Evolutionary conservation across 2,888 invertebrate genomes (phyloP).

Genomic region (Limenitis camilla): DNA sequence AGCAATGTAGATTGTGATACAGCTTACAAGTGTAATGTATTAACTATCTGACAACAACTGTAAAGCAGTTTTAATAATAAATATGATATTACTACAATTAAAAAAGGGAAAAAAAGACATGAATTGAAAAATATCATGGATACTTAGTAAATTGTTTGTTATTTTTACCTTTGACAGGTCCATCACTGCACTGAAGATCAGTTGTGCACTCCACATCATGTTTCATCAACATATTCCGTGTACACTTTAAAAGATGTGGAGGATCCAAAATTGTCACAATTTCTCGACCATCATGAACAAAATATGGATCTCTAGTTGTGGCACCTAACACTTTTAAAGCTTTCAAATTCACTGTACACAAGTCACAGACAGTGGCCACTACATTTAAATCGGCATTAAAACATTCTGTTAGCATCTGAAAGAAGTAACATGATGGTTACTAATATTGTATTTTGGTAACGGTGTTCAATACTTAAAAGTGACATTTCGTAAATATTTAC

Average conservation of each 20-base stretch:
- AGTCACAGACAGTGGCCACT: conserved; percentile 1
- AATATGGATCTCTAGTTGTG: neutral
- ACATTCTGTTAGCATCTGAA: conserved; percentile 3
- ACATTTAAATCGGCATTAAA: conserved; percentile 1
- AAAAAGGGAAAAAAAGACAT: too few relatives aligned
- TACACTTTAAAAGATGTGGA: conserved; percentile 18
- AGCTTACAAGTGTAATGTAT: too few relatives aligned
- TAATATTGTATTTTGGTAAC: neutral
- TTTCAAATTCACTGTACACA: conserved; percentile 2
- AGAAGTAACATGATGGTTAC: neutral
- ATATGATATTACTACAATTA: too few relatives aligned
- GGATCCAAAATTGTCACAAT: conserved; percentile 18
- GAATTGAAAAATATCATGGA: too few relatives aligned
- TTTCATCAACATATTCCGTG: conserved; percentile 16
- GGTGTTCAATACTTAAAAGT: neutral
- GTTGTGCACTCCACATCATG: conserved; percentile 17
- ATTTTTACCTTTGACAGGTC: too few relatives aligned
- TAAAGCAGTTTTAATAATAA: too few relatives aligned
- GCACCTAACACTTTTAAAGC: conserved; percentile 3
- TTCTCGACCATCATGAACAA: neutral
- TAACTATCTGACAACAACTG: too few relatives aligned
- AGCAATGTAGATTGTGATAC: too few relatives aligned
- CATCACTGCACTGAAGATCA: neutral
- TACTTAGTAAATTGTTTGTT: too few relatives aligned
- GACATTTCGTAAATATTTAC: neutral